Evolutionary conservation across 2,113 vertebrate species (phyloP).

Genomic region (Rhizomys pruinosus): DNA sequence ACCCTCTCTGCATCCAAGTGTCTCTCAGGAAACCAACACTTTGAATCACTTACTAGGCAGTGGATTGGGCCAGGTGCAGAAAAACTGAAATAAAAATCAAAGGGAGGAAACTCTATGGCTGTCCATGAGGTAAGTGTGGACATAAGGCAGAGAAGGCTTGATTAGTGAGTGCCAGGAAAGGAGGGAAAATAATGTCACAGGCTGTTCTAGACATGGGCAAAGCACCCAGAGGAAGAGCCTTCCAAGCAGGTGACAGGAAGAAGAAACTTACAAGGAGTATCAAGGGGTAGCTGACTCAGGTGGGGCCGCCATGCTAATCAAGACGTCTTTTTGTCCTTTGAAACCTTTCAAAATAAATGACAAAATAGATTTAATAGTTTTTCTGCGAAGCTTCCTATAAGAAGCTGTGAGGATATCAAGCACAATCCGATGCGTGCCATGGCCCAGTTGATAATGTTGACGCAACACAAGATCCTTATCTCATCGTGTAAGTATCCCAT

Average conservation of each 20-base stretch:
- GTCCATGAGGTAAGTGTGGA: background rate
- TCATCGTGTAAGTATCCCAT: background rate
- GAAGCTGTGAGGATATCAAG: background rate
- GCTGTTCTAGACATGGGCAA: fast-evolving
- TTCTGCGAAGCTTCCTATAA: conserved; percentile 34
- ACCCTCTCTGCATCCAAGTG: background rate
- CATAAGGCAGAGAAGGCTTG: background rate
- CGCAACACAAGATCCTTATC: background rate
- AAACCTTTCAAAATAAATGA: conserved; percentile 18
- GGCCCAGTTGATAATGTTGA: conserved; percentile 33
- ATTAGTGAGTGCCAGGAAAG: background rate
- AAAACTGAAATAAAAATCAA: background rate
- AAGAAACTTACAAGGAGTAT: background rate
- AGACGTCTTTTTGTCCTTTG: background rate
- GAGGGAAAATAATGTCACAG: background rate
- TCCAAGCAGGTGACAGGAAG: background rate
- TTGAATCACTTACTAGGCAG: background rate
- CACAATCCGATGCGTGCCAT: background rate
- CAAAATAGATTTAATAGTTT: background rate
- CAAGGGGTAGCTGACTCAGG: background rate
- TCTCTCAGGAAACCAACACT: background rate
- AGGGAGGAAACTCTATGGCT: background rate
- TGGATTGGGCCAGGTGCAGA: background rate
- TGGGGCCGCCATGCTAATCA: fast-evolving
- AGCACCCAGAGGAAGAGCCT: background rate